Conservation (phyloP, 2,113 vertebrate species). For the Anseranas semipalmata region DNA sequence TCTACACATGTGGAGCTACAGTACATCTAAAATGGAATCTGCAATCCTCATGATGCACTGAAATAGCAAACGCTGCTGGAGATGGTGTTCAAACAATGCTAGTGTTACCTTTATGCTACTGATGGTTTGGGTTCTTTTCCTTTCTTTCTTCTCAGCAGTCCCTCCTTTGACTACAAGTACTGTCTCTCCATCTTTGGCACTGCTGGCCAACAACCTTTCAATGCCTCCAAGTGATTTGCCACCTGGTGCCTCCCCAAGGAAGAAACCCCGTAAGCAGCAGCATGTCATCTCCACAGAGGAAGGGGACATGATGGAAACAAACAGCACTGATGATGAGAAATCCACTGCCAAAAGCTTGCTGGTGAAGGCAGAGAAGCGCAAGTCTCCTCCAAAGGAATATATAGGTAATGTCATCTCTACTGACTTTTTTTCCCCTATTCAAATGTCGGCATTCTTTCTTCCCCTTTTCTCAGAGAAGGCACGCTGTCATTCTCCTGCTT, state of each 20-base stretch:
- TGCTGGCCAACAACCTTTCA: constrained; percentile 82
- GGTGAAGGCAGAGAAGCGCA: constrained; percentile 89
- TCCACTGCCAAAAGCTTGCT: constrained; percentile 84
- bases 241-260: constrained; percentile 93
- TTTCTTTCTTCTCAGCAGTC: constrained; percentile 65
- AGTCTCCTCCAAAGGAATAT: constrained; percentile 96
- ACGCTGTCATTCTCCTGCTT: neutral
- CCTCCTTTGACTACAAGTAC: constrained; percentile 79
- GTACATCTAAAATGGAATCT: neutral
- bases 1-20: neutral
- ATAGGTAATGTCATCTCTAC: constrained; percentile 80
- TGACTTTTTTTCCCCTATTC: neutral
- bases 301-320: constrained; percentile 97
- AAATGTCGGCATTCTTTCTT: neutral
- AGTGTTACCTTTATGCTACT: neutral
- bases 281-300: constrained; percentile 98
- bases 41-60: accelerated
- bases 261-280: constrained; percentile 98
- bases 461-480: neutral
- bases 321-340: constrained; percentile 97
- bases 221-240: constrained; percentile 87
- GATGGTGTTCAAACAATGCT: neutral
- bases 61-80: neutral
- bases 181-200: constrained; percentile 80
- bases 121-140: neutral